Evolutionary conservation across 2,797 vertebrate genomes (phyloP), one percentile per base, ranked within the genome.

Genomic region (Amblyopsis hoosieri): DNA sequence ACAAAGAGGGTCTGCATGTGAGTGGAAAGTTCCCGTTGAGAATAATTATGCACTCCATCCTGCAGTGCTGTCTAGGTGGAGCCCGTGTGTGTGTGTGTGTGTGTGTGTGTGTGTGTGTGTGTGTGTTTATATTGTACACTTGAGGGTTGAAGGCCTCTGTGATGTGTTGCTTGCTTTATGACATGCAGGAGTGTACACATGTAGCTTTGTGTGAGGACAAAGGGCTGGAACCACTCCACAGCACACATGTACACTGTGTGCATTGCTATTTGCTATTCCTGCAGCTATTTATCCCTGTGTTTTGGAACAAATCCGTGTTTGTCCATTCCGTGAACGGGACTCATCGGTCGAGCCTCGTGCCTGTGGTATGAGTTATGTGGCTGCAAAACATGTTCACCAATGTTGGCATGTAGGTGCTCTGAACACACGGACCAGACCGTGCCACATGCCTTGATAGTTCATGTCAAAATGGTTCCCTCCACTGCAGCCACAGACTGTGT

Each of bases 11-110:
- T 71, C 75, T 82, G 82, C 81, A 75, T 81, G 67, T 59, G 49
- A 76, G 79, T 76, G 82, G 88, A 88, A 90, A 85, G 78, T 82
- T 90, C 84, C 84, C 65, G 70, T 87, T 81, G 75, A 84, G 76
- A 54, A 75, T 86, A 82, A 87, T 87, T 85, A 85, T 60, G 74
- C 68, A 76, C 70, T 70, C 79, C 69, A 84, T 86, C 80, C 83
- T 80, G 75, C 58, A 57, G 72, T 9, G 62, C 69, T 1, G 46
- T 73, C 76, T 78, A 86, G 62, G 75, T 66, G 78, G 81, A 86
- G 86, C 79, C 67, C 10, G 53, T 48, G 1, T 54, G 62, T 37
- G 46, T 72, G 62, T 17, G 23, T 54, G 51, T 45, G 46, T 55
- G 62, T 48, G 50, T 49, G 48, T 45, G 53, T 48, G 1, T 54